These are phyloP conservation scores for Galeruca laticollis DNA, from an alignment of 2,888 invertebrate genomes.

Conservation along the genomic window DNA sequence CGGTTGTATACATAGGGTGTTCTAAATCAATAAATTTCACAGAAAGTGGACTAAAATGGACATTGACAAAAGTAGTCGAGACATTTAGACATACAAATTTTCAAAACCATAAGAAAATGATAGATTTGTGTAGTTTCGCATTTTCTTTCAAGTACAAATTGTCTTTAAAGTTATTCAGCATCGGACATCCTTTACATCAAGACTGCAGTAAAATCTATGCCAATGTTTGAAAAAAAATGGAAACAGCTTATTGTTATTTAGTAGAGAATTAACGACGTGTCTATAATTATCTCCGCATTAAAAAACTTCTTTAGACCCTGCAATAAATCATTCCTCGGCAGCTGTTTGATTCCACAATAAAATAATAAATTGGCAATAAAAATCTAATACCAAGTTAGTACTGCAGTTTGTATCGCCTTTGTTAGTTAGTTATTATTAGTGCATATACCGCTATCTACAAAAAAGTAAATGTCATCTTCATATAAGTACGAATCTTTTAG, in stretches of 20 bases:
- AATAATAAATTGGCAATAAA: constrained; percentile 4
- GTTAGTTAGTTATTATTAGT: not conserved
- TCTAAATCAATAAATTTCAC: not conserved
- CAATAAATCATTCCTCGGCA: constrained; percentile 1
- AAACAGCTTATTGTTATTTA: not conserved
- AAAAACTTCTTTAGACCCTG: not conserved
- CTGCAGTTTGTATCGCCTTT: constrained; percentile 3
- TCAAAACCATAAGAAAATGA: no score
- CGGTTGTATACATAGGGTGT: not conserved
- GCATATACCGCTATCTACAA: constrained; percentile 9
- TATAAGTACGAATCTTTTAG: not conserved
- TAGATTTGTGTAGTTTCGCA: no score
- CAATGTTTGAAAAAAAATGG: not conserved
- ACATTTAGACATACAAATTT: no score
- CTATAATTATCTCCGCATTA: not conserved
- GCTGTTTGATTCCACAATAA: constrained; percentile 2
- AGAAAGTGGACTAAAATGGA: not conserved
- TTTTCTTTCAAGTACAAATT: no score
- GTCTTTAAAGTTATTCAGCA: no score
- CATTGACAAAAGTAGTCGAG: no score
- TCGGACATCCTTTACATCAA: no score
- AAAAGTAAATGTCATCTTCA: not conserved
- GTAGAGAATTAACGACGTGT: not conserved
- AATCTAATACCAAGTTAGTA: constrained; percentile 2
- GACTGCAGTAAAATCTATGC: not conserved